Evolutionary conservation across 2,888 invertebrate species (phyloP).

Genomic region (Xanthorhoe designata): DNA sequence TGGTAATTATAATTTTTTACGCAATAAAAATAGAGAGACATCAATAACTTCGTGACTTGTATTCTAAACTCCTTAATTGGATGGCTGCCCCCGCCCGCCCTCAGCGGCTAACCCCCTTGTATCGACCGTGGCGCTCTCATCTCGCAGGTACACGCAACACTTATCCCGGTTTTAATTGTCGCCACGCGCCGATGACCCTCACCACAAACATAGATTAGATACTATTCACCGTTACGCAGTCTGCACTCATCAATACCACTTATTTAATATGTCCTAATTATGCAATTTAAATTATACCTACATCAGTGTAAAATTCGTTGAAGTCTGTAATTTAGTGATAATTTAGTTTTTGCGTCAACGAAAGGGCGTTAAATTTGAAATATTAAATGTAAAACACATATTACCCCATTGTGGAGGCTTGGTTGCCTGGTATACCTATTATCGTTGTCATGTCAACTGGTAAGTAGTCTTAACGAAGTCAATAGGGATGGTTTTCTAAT

Average conservation of each 20-base stretch:
- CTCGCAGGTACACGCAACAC: conserved; percentile 84
- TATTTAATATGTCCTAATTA: conserved; percentile 50
- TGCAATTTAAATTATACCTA: conserved; percentile 39
- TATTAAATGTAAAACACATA: neutral
- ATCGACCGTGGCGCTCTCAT: conserved; percentile 83
- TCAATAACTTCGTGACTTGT: conserved; percentile 77
- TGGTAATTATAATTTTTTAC: conserved; percentile 47
- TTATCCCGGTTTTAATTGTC: conserved; percentile 85
- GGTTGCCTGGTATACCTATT: neutral
- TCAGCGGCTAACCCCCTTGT: conserved; percentile 61
- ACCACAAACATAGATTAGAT: conserved; percentile 46
- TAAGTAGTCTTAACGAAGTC: neutral
- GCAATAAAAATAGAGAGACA: conserved; percentile 67
- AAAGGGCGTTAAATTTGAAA: neutral
- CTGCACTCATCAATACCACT: conserved; percentile 50
- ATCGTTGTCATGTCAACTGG: neutral
- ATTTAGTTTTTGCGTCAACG: conserved; percentile 2
- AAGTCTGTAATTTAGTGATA: conserved; percentile 23
- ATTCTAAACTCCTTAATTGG: conserved; percentile 81
- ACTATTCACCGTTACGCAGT: conserved; percentile 37
- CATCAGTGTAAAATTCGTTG: conserved; percentile 33
- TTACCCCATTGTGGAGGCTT: neutral
- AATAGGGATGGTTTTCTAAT: neutral
- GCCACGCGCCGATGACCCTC: conserved; percentile 81
- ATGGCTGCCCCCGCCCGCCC: conserved; percentile 62